Conservation (phyloP, 2,797 vertebrate species). For the Sus cebifrons region DNA sequence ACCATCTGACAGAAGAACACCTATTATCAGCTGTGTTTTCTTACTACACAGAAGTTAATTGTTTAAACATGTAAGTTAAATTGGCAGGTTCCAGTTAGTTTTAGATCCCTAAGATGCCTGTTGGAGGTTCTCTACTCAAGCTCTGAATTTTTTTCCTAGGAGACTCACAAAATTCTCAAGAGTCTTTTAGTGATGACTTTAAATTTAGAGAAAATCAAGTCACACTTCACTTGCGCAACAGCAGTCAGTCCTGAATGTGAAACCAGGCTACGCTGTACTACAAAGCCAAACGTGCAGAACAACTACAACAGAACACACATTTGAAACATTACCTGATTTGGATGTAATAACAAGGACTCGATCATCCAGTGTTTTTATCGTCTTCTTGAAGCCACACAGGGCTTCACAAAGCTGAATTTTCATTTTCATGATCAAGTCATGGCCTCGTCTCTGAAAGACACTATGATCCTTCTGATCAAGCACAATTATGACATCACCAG, state of each 20-base stretch:
- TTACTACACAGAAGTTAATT: neutral
- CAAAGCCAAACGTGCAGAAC: neutral
- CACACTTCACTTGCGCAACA: neutral
- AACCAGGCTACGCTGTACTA: accelerated
- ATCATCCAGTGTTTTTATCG: slow-evolving; percentile 94
- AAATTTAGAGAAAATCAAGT: neutral
- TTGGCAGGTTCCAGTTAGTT: neutral
- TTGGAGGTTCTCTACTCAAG: neutral
- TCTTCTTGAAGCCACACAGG: slow-evolving; percentile 96
- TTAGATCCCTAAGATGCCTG: neutral
- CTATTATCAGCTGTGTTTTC: neutral
- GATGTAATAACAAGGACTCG: slow-evolving; percentile 93
- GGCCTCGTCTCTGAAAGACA: slow-evolving; percentile 93
- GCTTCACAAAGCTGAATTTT: slow-evolving; percentile 96
- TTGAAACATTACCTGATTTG: slow-evolving; percentile 91
- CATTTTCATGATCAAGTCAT: slow-evolving; percentile 95
- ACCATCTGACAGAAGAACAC: neutral
- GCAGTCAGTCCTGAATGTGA: neutral
- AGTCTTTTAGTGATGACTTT: neutral
- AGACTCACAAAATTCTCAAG: neutral
- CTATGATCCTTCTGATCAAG: slow-evolving; percentile 97
- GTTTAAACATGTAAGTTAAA: neutral
- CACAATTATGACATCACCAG: slow-evolving; percentile 97
- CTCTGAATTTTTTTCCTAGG: neutral
- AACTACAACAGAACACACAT: accelerated